These are phyloP conservation scores for Schizopygopsis malacanthus DNA, from an alignment of 2,797 vertebrate genomes.

Conservation along the genomic window DNA sequence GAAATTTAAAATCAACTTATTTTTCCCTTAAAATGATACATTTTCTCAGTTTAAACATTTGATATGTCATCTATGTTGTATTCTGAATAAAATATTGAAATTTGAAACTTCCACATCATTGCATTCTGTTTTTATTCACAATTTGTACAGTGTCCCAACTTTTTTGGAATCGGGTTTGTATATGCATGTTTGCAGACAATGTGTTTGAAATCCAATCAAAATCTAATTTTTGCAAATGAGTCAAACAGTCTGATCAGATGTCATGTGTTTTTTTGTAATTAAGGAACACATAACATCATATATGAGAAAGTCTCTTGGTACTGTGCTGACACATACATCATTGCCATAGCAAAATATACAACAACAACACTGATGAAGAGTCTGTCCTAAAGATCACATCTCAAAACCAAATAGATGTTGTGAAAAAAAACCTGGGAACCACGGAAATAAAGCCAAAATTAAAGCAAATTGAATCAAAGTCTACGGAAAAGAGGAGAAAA, in stretches of 20 bases:
- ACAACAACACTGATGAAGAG: background rate
- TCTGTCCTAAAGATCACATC: background rate
- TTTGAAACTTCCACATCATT: too few species aligned
- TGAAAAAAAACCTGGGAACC: background rate
- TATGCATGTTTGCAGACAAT: background rate
- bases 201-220: background rate
- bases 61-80: too few species aligned
- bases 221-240: background rate
- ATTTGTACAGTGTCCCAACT: too few species aligned
- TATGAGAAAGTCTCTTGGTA: background rate
- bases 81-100: too few species aligned
- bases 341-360: background rate
- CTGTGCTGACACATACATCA: background rate
- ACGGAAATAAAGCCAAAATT: background rate
- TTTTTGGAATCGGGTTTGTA: too few species aligned
- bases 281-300: background rate
- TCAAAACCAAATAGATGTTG: background rate
- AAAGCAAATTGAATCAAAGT: slow-evolving; percentile 4
- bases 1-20: too few species aligned
- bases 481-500: slow-evolving; percentile 3
- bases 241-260: background rate
- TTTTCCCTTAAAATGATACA: too few species aligned
- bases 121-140: too few species aligned
- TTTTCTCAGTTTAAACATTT: too few species aligned
- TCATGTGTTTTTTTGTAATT: background rate